Evolutionary conservation across 2,113 vertebrate genomes (phyloP).

Genomic region (Menura novaehollandiae): DNA sequence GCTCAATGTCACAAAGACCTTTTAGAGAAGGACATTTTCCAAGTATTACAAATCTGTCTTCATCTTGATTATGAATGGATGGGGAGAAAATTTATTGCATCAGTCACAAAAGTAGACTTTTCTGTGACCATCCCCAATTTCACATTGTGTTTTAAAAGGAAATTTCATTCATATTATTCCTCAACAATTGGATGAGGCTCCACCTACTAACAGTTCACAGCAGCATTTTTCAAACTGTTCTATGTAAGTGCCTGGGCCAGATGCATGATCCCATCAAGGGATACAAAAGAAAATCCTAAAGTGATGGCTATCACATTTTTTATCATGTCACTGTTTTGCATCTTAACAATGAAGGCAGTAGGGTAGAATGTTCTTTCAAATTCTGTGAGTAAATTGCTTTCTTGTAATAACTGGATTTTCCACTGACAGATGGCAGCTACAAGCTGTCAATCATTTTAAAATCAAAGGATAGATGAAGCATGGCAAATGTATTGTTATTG

Average conservation of each 20-base stretch:
- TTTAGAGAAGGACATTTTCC: not conserved
- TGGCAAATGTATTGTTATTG: slow-evolving; percentile 30
- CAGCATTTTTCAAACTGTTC: not conserved
- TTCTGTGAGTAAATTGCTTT: slow-evolving; percentile 33
- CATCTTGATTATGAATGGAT: not conserved
- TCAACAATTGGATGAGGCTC: not conserved
- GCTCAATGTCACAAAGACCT: not conserved
- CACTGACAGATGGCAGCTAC: slow-evolving; percentile 47
- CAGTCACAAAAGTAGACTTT: not conserved
- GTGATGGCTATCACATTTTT: not conserved
- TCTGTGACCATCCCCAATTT: not conserved
- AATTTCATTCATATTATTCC: not conserved
- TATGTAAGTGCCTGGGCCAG: not conserved
- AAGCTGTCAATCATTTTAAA: slow-evolving; percentile 48
- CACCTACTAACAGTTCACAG: not conserved
- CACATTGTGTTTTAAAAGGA: not conserved
- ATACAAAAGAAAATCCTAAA: not conserved
- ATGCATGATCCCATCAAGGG: not conserved
- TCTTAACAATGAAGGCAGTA: slow-evolving; percentile 5
- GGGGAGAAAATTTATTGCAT: not conserved
- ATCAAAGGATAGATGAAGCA: slow-evolving; percentile 1
- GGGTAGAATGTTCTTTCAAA: not conserved
- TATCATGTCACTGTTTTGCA: not conserved
- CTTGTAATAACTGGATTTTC: slow-evolving; percentile 35
- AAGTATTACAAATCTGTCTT: not conserved